phyloP scores from a whole-genome alignment of 2,797 vertebrate genomes.

The Hypotaenidia okinawae region DNA sequence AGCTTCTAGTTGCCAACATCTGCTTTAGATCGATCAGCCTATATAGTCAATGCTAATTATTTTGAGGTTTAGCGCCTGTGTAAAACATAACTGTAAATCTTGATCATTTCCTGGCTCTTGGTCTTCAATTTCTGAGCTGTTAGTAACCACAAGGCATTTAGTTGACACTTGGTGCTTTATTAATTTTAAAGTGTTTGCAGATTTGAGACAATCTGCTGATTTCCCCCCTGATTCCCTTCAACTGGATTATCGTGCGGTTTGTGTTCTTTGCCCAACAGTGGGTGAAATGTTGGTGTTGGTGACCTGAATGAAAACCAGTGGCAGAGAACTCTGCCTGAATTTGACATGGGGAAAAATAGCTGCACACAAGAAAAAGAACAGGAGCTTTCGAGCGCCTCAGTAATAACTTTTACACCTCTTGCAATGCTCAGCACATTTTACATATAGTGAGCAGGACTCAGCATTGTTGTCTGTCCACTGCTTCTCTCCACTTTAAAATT shows the following conservation, averaged over 20 bases:
- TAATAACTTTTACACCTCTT: background rate
- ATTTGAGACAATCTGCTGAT: background rate
- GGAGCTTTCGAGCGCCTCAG: background rate
- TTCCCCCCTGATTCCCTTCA: background rate
- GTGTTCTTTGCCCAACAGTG: background rate
- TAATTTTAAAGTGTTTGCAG: background rate
- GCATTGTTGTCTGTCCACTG: background rate
- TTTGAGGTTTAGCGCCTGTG: slow-evolving; percentile 14
- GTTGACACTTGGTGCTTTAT: background rate
- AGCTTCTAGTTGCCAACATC: background rate
- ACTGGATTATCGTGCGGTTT: background rate
- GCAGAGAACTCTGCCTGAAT: background rate
- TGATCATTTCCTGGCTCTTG: background rate
- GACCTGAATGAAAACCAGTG: background rate
- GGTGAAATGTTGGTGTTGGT: background rate
- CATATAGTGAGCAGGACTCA: background rate
- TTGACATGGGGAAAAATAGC: background rate
- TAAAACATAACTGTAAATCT: background rate
- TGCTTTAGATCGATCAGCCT: background rate
- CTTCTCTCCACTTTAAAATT: background rate
- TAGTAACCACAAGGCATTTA: background rate
- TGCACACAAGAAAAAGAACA: background rate
- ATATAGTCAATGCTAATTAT: background rate
- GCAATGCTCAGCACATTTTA: background rate
- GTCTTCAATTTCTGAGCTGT: background rate